Percentiles rank a stretch among this genome's conserved stretches.
Evolutionary conservation across 2,113 vertebrate species (phyloP).

Genomic region (Redunca redunca): DNA sequence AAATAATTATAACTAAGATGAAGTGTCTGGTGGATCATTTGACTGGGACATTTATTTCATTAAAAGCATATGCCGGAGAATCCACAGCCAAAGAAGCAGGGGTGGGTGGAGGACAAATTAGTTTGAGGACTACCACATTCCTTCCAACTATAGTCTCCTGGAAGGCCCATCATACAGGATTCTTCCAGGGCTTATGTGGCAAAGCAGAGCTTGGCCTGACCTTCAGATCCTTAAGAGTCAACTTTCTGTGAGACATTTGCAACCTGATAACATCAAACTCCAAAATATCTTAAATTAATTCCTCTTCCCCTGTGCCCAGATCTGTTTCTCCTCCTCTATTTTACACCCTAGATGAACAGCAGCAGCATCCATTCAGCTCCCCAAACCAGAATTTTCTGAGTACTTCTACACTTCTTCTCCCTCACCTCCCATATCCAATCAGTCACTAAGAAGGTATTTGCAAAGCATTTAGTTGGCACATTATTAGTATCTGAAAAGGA

Average conservation of each 20-base stretch:
- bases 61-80: not conserved
- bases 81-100: not conserved
- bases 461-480: not conserved
- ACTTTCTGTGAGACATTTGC: not conserved
- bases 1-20: conserved; percentile 50
- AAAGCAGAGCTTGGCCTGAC: not conserved
- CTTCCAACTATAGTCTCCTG: not conserved
- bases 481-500: not conserved
- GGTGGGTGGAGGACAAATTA: not conserved
- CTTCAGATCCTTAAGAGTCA: not conserved
- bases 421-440: not conserved
- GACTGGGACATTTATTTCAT: not conserved
- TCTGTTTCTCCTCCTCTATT: not conserved
- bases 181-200: not conserved
- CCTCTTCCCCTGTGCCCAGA: not conserved
- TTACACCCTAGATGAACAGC: not conserved
- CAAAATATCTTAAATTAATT: not conserved
- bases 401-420: not conserved
- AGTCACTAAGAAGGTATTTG: not conserved
- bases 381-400: not conserved
- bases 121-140: not conserved
- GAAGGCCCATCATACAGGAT: not conserved
- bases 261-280: not conserved
- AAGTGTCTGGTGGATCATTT: conserved; percentile 22
- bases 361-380: not conserved